Evolutionary conservation across 2,888 invertebrate species (phyloP), one percentile per base, ranked within the genome.

Genomic region (Callinectes sapidus): DNA sequence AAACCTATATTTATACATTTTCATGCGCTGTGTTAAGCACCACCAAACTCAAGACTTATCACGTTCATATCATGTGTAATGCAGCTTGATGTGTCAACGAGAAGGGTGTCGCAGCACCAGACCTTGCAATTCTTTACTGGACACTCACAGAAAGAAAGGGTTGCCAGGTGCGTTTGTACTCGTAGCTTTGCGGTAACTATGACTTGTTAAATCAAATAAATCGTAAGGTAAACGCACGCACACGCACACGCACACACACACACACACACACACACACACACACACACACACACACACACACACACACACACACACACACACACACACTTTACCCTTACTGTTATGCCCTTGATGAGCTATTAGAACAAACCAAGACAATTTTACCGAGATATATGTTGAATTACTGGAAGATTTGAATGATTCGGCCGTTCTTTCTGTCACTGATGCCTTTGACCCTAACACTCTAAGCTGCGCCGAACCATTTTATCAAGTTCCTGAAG

Each of bases 241-340:
- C 81, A 81, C 81, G 32, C 81, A 81, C 81, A 71, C 71, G 6
- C 71, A 71, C 71, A 71, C 71, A 86, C 86, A 86, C 86, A 86
- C 86, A 86, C 39, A 86, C 81, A 81, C 81, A 81, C 81, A 81
- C 81, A 81, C 81, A 81, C 81, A 71, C 71, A 28, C 71, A 71
- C 71, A 71, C 71, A 86, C 86, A 86, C 86, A 86, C 86, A 86
- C 39, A 81, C 28, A 71, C 71, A 86, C 86, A 86, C 86, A 86
- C 86, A 86, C 39, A 86, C 39, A 86, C 86, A 86, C 86, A 86
- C 86, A 86, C 39, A 81, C 28, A 71, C 71, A 86, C 86, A 86
- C 86, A 86, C 86, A 86, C 39, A 86, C 39, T 48, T 48, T 48
- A 48, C 8, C 48, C 48, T 48, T 48, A 48, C 48, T 48, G 10